Conservation (phyloP, 2,113 vertebrate genomes). For the Catharus minimus region DNA sequence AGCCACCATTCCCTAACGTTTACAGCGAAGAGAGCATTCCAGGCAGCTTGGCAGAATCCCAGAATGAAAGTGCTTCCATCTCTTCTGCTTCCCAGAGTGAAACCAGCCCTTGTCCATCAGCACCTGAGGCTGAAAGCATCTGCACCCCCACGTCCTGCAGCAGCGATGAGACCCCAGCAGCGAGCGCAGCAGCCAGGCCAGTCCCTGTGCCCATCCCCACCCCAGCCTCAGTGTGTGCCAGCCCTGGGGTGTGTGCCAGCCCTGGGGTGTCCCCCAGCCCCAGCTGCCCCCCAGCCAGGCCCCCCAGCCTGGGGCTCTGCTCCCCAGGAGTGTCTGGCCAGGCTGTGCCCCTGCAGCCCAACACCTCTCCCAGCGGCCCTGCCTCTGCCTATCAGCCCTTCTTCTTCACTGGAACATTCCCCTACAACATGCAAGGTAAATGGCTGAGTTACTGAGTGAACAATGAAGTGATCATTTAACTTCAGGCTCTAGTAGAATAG, state of each 20-base stretch:
- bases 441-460: background rate
- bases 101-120: background rate
- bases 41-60: constrained; percentile 37
- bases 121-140: background rate
- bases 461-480: background rate
- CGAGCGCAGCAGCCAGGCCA: accelerated
- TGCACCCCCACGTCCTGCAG: background rate
- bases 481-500: background rate
- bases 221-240: background rate
- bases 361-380: constrained; percentile 53
- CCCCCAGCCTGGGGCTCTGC: background rate
- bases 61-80: constrained; percentile 66
- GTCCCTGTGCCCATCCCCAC: accelerated
- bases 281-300: accelerated
- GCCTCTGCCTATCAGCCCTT: constrained; percentile 83
- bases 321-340: accelerated
- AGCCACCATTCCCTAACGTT: constrained; percentile 71
- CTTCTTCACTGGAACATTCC: constrained; percentile 86
- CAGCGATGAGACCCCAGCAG: background rate
- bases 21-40: constrained; percentile 64
- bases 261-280: background rate
- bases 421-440: constrained; percentile 84
- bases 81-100: constrained; percentile 51
- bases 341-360: constrained; percentile 21
- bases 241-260: background rate